A percentile compares a stretch with the other conserved stretches of the same genome.
Conservation (phyloP, 2,888 invertebrate species). For the Steinernema hermaphroditum region DNA sequence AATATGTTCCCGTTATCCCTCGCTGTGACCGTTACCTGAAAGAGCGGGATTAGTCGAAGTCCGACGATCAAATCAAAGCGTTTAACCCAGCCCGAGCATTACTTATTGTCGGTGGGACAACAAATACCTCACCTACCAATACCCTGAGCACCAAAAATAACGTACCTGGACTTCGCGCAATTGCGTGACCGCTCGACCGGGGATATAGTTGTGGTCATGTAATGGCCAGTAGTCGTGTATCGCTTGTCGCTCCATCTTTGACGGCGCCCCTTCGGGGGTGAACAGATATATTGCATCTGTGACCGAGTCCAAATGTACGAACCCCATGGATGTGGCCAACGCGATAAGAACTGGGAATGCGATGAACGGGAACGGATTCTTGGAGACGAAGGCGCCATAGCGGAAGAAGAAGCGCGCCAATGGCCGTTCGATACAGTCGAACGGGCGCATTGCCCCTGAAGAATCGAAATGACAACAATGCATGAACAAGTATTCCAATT, state of each 20-base stretch:
- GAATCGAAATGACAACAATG: too few species aligned
- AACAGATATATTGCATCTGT: conserved; percentile 65
- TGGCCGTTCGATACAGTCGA: conserved; percentile 62
- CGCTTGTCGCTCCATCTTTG: conserved; percentile 60
- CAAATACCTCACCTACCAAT: too few species aligned
- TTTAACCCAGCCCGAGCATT: neutral
- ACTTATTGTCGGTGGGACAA: too few species aligned
- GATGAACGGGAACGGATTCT: conserved; percentile 62
- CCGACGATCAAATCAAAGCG: neutral
- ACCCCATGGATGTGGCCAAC: conserved; percentile 54
- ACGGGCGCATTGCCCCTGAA: conserved; percentile 39
- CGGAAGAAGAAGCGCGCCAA: conserved; percentile 56
- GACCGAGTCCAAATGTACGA: conserved; percentile 59
- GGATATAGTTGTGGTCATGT: conserved; percentile 64
- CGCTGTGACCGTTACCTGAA: conserved; percentile 76
- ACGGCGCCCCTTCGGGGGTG: conserved; percentile 60
- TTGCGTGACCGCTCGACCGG: conserved; percentile 66
- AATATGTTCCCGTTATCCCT: conserved; percentile 81
- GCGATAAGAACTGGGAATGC: conserved; percentile 63
- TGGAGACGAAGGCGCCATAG: conserved; percentile 57
- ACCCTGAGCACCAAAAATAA: conserved; percentile 32
- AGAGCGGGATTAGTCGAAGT: too few species aligned
- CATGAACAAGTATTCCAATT: too few species aligned
- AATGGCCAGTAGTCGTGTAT: conserved; percentile 66
- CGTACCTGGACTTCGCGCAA: conserved; percentile 63